These are phyloP conservation scores for Venusia cambrica DNA, from an alignment of 2,888 invertebrate species.

Conservation along the genomic window DNA sequence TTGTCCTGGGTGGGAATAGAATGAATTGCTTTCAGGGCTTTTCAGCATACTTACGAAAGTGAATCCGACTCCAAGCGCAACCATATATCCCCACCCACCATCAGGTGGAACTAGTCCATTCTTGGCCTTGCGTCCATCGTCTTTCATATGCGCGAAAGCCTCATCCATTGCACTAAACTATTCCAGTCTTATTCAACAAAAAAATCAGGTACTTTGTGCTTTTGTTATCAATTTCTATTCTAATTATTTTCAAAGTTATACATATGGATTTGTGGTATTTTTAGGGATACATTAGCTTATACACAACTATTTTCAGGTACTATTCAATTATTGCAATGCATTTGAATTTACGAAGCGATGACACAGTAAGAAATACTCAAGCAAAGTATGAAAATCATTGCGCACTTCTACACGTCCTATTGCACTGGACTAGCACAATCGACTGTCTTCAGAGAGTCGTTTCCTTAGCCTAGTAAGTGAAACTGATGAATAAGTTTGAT, in stretches of 20 bases:
- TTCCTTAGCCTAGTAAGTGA: conserved; percentile 2
- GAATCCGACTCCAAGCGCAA: conserved; percentile 86
- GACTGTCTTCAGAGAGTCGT: conserved; percentile 7
- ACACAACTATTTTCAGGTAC: too few relatives aligned
- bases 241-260: too few relatives aligned
- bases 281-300: too few relatives aligned
- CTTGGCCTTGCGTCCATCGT: conserved; percentile 39
- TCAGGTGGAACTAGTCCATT: conserved; percentile 80
- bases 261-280: too few relatives aligned
- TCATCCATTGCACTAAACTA: conserved; percentile 56
- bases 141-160: conserved; percentile 66
- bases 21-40: too few relatives aligned
- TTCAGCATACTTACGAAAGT: conserved; percentile 89
- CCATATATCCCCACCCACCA: conserved; percentile 91
- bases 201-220: conserved; percentile 9
- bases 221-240: not conserved
- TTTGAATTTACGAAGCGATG: conserved; percentile 12
- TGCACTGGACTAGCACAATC: not conserved
- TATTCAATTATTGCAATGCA: too few relatives aligned
- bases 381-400: conserved; percentile 15
- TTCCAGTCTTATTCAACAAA: not conserved
- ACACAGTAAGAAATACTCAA: conserved; percentile 10
- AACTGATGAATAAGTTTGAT: conserved; percentile 5
- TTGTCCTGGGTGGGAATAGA: too few relatives aligned
- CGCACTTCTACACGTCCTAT: conserved; percentile 10